Evolutionary conservation across 2,888 invertebrate species (phyloP), one percentile per base, ranked within the genome.

Genomic region (Volucella bombylans): DNA sequence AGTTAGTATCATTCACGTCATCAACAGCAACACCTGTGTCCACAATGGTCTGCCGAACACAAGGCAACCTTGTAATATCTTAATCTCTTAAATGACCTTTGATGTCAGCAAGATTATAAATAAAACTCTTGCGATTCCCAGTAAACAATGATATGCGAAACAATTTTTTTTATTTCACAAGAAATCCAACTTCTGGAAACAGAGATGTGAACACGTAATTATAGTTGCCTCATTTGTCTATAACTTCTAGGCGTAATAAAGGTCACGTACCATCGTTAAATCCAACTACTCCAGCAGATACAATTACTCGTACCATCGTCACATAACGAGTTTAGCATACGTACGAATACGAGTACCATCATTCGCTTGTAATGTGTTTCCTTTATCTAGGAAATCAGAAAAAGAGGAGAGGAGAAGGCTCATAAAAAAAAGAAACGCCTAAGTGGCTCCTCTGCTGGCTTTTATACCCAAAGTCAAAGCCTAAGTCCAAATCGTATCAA

Each of bases 261-360:
- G 73, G 82, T 82, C 82, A 82, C 72, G 78, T 82, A 73, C 15
- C 62, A 73, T 68, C 68, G 64, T 78, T n/a, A 52, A 64, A 64
- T 55, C 82, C 62, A 54, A 67, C 72, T 57, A 78, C 82, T 55
- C 62, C 72, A 38, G n/a, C 61, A 52, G 45, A 38, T 15, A 47
- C 23, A 59, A 39, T 49, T 39, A 54, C 57, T 31, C 31, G 31
- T 31, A 31, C 31, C 31, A 31, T 31, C 6, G 6, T 31, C 31
- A 31, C 4, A 31, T 52, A 54, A 62, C 52, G 39, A 55, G 38
- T 31, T 31, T 61, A 9, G 11, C 18, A 23, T 49, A 31, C 6
- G 31, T 31, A 31, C 6, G 31, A 31, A 2, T 31, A 31, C 4
- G 31, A 31, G 31, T 31, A 31, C 31, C 31, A 31, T 31, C 31